Base-by-base conservation (phyloP, 2,797 vertebrate species). In the Danio albolineatus region DNA sequence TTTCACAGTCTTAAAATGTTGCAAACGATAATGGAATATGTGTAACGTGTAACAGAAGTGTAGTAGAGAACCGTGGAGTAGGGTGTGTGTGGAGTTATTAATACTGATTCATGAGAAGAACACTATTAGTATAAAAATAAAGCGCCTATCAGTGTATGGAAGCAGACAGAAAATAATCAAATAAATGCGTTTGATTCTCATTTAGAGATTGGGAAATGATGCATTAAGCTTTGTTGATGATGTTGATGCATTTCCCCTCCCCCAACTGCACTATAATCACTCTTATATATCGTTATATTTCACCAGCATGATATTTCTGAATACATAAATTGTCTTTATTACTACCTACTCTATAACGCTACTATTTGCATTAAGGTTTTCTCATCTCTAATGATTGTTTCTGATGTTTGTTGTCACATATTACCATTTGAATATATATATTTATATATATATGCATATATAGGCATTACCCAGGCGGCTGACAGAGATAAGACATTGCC, bases 401-500 rank as follows among this genome's bases (percentile, higher is more conserved):
- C 76, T 85, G 82, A 83, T 88, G 90, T 8, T 61, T 74, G 53
- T 89, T 88, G 85, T 93, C 92, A 91, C 88, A 89, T 93, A 91
- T 91, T 85, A 88, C 90, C 90, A 90, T 90, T 90, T 92, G 93
- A 92, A 94, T 86, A 91, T 90, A 87, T 81, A 77, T 86, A 91
- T 92, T 86, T 95, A 94, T 67, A 46, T 90, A 70, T 91, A 91
- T 89, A 87, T 82, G 79, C 87, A 91, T 92, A 87, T 95, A 94
- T 90, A 94, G 91, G 91, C 85, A 93, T 95, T 94, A 93, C 85
- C 92, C 95, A 95, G 94, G 95, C 94, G 95, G 92, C 94, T 95
- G 92, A 94, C 89, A 92, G 94, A 97, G 95, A 93, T 95, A 96
- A 95, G 95, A 97, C 92, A 92, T 96, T 95, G 95, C 92, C 91